Evolutionary conservation across 2,797 vertebrate genomes (phyloP).

Genomic region (Acanthurus tractus): DNA sequence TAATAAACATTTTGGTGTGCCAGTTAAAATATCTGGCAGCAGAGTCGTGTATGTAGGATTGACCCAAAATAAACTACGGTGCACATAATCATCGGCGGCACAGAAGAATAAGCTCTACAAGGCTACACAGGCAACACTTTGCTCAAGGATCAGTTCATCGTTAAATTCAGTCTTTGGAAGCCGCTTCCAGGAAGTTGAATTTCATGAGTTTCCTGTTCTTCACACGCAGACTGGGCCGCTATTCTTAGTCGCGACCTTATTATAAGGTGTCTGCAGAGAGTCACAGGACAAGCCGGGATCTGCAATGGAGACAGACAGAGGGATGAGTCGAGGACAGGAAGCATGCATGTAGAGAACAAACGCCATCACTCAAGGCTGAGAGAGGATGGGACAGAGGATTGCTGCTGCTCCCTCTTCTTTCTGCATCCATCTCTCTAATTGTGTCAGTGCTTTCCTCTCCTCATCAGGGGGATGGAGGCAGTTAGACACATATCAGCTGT

Average conservation of each 20-base stretch:
- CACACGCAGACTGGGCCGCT: constrained; percentile 34
- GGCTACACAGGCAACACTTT: neutral
- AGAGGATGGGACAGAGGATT: constrained; percentile 13
- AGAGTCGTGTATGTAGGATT: neutral
- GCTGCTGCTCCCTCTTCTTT: constrained; percentile 30
- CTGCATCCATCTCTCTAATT: constrained; percentile 48
- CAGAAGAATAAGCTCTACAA: neutral
- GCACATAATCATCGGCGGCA: neutral
- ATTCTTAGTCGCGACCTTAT: constrained; percentile 66
- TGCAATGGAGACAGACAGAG: constrained; percentile 38
- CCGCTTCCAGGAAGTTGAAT: constrained; percentile 5
- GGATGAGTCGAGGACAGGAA: constrained; percentile 28
- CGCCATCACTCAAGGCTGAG: constrained; percentile 17
- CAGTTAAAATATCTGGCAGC: neutral
- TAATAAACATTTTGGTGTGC: neutral
- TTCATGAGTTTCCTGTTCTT: constrained; percentile 39
- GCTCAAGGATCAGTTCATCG: neutral
- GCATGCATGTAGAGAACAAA: constrained; percentile 20
- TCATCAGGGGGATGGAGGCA: constrained; percentile 42
- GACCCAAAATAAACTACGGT: neutral
- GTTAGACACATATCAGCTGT: constrained; percentile 53
- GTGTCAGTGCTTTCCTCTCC: constrained; percentile 43
- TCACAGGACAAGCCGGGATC: constrained; percentile 38
- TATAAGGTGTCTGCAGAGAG: constrained; percentile 54
- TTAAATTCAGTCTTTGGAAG: neutral